A percentile compares a stretch with the other conserved stretches of the same genome.
Conservation (phyloP, 2,888 invertebrate genomes). For the Serrognathus titanus region DNA sequence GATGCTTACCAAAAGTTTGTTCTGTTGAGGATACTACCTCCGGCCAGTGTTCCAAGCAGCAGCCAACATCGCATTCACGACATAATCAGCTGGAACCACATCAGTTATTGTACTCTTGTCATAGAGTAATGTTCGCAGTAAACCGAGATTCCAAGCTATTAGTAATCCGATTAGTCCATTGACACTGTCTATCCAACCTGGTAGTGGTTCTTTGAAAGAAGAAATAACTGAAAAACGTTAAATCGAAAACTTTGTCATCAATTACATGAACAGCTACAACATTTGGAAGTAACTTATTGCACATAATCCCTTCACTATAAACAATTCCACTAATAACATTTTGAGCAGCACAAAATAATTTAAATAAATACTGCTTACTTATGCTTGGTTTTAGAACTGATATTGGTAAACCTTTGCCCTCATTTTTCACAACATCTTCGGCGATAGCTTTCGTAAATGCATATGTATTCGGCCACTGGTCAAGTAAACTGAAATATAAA, state of each 20-base stretch:
- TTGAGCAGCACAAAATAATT: not conserved
- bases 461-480: conserved; percentile 85
- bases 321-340: no score
- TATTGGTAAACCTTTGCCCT: conserved; percentile 68
- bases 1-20: no score
- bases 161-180: conserved; percentile 74
- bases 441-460: conserved; percentile 88
- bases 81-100: conserved; percentile 65
- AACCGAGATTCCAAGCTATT: conserved; percentile 72
- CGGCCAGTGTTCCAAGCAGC: conserved; percentile 53
- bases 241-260: no score
- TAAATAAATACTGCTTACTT: conserved; percentile 51
- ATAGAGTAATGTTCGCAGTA: conserved; percentile 72
- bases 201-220: conserved; percentile 54
- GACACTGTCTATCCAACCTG: conserved; percentile 73
- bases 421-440: conserved; percentile 68
- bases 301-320: no score
- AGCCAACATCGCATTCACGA: conserved; percentile 58
- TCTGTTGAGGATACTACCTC: no score
- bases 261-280: no score
- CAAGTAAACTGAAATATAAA: conserved; percentile 59
- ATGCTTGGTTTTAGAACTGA: conserved; percentile 84
- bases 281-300: no score
- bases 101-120: conserved; percentile 67
- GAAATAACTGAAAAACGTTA: conserved; percentile 31